Evolutionary conservation across 1,140 invertebrate genomes (phyloP), one percentile per base, ranked within the genome.

Genomic region (Caenorhabditis inopinata): DNA sequence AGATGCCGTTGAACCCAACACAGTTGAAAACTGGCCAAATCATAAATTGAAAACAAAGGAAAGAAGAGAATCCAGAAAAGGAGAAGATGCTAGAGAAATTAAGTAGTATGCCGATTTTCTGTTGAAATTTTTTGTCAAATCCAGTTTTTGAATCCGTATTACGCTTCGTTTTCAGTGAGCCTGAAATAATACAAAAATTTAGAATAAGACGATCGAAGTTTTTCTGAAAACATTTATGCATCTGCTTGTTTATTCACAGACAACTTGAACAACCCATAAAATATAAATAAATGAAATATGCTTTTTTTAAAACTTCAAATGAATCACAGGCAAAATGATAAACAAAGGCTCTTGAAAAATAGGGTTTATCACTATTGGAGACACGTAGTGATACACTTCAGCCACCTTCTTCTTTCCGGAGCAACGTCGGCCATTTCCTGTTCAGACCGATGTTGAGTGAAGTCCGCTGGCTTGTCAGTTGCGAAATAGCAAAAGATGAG

Each of bases 401-500:
- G 58, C 58, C 58, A 78, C 76, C 76, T 78, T 78, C 53, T 78
- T 25, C 49, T 16, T 68, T 78, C 76, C 25, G 76, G 76, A 18
- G 58, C 16, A 27, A 62, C 53, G 14, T 78, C 76, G 18, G 49
- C 46, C 49, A 78, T 58, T 47, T 78, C 76, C 21, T 78, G n/a
- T 25, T 16, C 48, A 16, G 7, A 21, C n/a, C 16, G 29, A 9
- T 35, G 32, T 12, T 68, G 29, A 3, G 81, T 82, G 62, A 82
- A 82, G n/a, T 82, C 73, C 2, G 82, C 82, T 32, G 82, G 82
- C 68, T 83, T 49, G 25, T 74, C 82, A 5, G 82, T 83, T 27
- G 82, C 82, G 58, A 78, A 82, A 76, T 83, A 78, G 75, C 74
- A 83, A 49, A 83, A 83, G 12, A 78, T 46, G 6, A 83, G n/a